A percentile compares a stretch with the other conserved stretches of the same genome.
Evolutionary conservation across 2,888 invertebrate genomes (phyloP).

Genomic region (Halictus ligatus): DNA sequence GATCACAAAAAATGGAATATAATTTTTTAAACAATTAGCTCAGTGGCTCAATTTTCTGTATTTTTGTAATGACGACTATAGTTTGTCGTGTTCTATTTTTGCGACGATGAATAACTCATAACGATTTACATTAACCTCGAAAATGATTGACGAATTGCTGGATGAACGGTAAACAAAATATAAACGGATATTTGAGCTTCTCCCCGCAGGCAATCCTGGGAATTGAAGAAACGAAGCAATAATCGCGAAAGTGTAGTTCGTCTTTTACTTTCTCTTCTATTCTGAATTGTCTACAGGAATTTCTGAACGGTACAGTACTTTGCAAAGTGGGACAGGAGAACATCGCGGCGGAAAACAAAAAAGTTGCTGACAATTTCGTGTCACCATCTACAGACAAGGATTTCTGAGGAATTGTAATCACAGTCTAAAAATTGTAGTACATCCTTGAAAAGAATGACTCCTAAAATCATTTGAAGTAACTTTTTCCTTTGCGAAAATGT

Average conservation of each 20-base stretch:
- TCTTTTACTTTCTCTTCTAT: background rate
- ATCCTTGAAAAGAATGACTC: no score
- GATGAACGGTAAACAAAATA: background rate
- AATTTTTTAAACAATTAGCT: background rate
- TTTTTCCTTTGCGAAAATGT: no score
- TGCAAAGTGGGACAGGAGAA: background rate
- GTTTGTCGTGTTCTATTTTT: background rate
- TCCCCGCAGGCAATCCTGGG: no score
- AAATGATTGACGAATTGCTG: background rate
- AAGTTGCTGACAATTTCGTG: background rate
- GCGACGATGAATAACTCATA: no score
- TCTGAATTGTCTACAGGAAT: background rate
- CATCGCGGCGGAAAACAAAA: background rate
- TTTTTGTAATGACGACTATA: no score
- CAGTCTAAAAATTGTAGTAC: background rate
- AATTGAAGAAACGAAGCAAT: background rate
- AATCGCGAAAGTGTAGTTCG: background rate
- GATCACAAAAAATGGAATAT: background rate
- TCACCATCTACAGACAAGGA: background rate
- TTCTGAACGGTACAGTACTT: background rate
- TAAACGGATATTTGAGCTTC: background rate
- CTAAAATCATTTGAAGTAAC: no score
- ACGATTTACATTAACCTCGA: background rate
- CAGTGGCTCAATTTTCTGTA: no score
- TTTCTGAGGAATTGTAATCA: background rate